Base-by-base conservation (phyloP, 2,888 invertebrate genomes). In the Eilema depressum region DNA sequence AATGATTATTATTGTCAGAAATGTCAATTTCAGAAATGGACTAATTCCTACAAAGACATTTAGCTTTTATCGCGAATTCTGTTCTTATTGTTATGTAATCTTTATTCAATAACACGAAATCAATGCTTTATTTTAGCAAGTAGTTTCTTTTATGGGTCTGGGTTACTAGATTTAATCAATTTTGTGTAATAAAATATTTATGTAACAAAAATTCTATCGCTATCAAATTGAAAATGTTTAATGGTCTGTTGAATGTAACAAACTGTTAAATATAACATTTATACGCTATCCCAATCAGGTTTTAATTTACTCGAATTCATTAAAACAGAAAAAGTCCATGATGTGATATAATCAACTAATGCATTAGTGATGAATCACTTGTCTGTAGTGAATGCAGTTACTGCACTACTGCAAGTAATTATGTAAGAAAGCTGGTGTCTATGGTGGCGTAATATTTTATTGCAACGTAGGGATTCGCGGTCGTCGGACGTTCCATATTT, bases 391-490 rank as follows among this genome's bases (percentile, higher is more conserved):
- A 68, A 69, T 81, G 76, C 76, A 76, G 76, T 65, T 33, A 56
- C n/a, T 75, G 76, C 71, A 78, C 60, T 78, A 73, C 73, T 81
- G 78, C 80, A 82, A 81, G 20, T 64, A 62, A 64, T 89, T 88
- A 88, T 77, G 70, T 86, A 88, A 69, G 70, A 37, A 63, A 74
- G 70, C 78, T 63, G 75, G 33, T 65, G 67, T 65, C 80, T 76
- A 78, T 76, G 77, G 70, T 87, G 83, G 82, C 75, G 88, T 71
- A 89, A 89, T 79, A 75, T 77, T 84, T 30, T 79, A 73, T 81
- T 76, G 83, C 83, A 83, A 85, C 84, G 83, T 80, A 84, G 86
- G 86, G 89, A 87, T 86, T 86, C 84, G 87, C 84, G 86, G 85
- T 83, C 83, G 75, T 74, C 70, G 77, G 68, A 30, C 69, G 83